Evolutionary conservation across 2,888 invertebrate species (phyloP), one percentile per base, ranked within the genome.

Genomic region (Leptura quadrifasciata): DNA sequence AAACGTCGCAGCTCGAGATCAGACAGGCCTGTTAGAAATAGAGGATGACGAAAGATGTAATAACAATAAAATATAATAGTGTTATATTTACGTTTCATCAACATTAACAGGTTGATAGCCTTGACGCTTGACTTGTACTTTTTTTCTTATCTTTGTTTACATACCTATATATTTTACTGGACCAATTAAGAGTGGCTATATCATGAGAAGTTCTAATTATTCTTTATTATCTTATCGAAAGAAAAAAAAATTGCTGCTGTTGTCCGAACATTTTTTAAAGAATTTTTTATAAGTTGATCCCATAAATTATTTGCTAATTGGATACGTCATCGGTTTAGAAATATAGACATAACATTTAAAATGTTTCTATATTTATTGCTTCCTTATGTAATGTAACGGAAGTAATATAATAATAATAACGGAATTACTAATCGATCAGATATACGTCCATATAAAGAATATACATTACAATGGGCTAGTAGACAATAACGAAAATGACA

Each of bases 61-160:
- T 63, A 63, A 63, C 10, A 63, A 39, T 63, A 63, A 63, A 60
- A 63, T 39, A 63, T 63, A 63, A 63, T 63, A 35, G 27, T 20
- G 39, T 39, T 39, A 20, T 63, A 39, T 63, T 47, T 47, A 47
- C 35, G 39, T 63, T 63, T 21, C 24, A 12, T 39, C 20, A 15
- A 20, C 39, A 39, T 21, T 63, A 61, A 61, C 27, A 18, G 58
- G 35, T 35, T 63, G 18, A 18, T 63, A 63, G 18, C 63, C 21
- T 63, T 63, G 24, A 5, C 39, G 18, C 15, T 12, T 4, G 20
- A 18, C 35, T 63, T 47, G 15, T 15, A 35, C 15, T 39, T 63
- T 39, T 10, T 63, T 39, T 21, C 27, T 47, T 47, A 47, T 47
- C 47, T 47, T n/a, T 12, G 15, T n/a, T 12, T 47, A 3, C 9